Base-by-base conservation (phyloP, 2,888 invertebrate species). In the Abscondita cerata region DNA sequence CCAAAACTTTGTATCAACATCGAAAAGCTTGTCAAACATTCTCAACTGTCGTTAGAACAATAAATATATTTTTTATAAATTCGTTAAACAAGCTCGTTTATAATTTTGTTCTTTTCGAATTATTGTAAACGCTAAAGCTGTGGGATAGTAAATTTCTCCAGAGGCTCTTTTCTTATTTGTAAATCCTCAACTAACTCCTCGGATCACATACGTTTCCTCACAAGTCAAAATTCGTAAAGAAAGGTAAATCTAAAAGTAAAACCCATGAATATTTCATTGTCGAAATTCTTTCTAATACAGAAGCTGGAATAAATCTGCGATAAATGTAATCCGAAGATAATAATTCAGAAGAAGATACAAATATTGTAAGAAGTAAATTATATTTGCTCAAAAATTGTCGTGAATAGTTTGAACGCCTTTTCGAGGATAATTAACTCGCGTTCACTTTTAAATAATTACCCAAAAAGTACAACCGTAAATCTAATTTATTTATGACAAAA, bases 161-260 rank as follows among this genome's bases (percentile, higher is more conserved):
- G 25, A 25, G 25, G 25, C 6, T 25, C 25, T 59, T 38, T 50
- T 53, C 41, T 36, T 54, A 54, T 38, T 54, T 25, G 36, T 54
- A 59, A 52, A 57, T 50, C 57, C 47, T 54, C 38, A 11, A 20
- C 9, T 20, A 38, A 51, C 51, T 38, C 18, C 11, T 13, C 8
- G 8, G 25, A 46, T 40, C 40, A 25, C 51, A 41, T 48, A 55
- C 51, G 52, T 60, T 50, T 52, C 16, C 18, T 1, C 34, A 51
- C 20, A 55, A 20, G 9, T 50, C 36, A 41, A 52, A 59, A 52
- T 52, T 52, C 46, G 36, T 25, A 25, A 59, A 59, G 52, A 56
- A 52, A 52, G 36, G 47, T 56, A 61, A 52, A 56, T 52, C 33
- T 52, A 38, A 56, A 56, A 51, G 52, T 52, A 61, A 52, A 54